Percentiles rank a stretch among this genome's conserved stretches.
phyloP scores from a whole-genome alignment of 1,140 invertebrate species.

The Drosophila melanica region DNA sequence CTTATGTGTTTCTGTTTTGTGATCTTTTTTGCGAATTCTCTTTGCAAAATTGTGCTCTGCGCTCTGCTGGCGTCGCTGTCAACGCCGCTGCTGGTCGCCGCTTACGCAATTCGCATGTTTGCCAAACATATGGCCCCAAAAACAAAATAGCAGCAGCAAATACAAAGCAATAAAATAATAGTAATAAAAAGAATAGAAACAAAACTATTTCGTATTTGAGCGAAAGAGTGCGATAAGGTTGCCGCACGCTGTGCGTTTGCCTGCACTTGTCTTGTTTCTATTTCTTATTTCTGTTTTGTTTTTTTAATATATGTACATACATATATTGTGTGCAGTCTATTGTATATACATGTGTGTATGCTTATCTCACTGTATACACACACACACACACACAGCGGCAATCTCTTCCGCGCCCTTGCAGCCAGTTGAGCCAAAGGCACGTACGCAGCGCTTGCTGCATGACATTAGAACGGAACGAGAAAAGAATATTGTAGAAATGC shows the following conservation, averaged over 20 bases:
- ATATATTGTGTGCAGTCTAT: not conserved
- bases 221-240: not conserved
- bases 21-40: constrained; percentile 50
- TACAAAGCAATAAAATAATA: constrained; percentile 1
- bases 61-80: constrained; percentile 5
- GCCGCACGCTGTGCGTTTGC: constrained; percentile 13
- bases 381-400: too few species aligned
- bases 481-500: constrained; percentile 10
- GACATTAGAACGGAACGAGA: constrained; percentile 42
- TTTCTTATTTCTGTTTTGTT: not conserved
- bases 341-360: not conserved
- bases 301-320: too few species aligned
- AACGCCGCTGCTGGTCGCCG: constrained; percentile 9
- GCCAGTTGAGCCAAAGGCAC: constrained; percentile 34
- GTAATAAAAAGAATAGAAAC: not conserved
- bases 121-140: constrained; percentile 63
- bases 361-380: too few species aligned
- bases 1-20: constrained; percentile 19
- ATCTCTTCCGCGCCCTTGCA: constrained; percentile 1
- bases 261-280: constrained; percentile 8
- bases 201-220: not conserved
- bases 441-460: constrained; percentile 33
- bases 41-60: constrained; percentile 24
- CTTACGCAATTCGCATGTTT: constrained; percentile 78
- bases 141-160: constrained; percentile 34